Evolutionary conservation across 2,113 vertebrate genomes (phyloP).

Genomic region (Antechinus stuartii): DNA sequence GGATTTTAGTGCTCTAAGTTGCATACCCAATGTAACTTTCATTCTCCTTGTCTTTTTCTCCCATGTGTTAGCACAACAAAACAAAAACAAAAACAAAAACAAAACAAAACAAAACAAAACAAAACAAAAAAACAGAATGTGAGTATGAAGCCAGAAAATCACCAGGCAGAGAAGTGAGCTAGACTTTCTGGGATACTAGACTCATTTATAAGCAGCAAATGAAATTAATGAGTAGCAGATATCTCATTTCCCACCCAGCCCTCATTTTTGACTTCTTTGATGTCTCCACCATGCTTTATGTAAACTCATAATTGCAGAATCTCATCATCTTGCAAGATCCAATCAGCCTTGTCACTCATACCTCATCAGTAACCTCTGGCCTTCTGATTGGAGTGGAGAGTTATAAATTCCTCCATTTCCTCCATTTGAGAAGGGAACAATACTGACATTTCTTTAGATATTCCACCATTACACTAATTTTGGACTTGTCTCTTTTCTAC

Average conservation of each 20-base stretch:
- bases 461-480: not conserved
- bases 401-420: not conserved
- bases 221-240: not conserved
- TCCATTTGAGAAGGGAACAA: not conserved
- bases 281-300: not conserved
- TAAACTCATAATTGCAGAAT: not conserved
- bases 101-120: not conserved
- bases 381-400: not conserved
- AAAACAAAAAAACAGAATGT: not conserved
- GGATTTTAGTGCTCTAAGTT: not conserved
- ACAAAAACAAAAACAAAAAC: no score
- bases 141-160: not conserved
- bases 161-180: not conserved
- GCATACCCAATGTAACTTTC: not conserved
- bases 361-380: not conserved
- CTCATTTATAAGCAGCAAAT: not conserved
- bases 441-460: not conserved
- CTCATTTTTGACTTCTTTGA: not conserved
- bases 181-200: not conserved
- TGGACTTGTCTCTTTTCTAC: not conserved
- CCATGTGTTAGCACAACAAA: not conserved
- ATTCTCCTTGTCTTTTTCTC: not conserved
- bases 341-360: not conserved
- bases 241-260: not conserved
- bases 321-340: not conserved